Evolutionary conservation across 2,113 vertebrate species (phyloP), one percentile per base, ranked within the genome.

Genomic region (Platycercus adscitus): DNA sequence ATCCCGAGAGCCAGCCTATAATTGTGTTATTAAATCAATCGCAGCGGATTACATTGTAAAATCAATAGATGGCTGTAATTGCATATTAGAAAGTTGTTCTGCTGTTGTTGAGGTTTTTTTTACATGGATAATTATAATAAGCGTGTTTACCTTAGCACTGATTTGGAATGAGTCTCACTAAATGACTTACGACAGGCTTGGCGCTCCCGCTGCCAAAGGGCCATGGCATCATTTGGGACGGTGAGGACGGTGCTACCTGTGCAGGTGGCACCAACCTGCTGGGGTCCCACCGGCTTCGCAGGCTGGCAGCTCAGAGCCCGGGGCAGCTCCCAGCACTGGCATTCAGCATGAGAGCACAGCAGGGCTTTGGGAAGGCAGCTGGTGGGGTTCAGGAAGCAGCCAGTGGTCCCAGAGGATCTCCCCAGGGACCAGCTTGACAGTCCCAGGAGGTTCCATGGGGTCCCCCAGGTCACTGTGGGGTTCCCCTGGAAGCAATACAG

Each of bases 11-110:
- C 97, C 97, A 97, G 97, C 97, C 98, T 98, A 98, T 98, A 98
- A 98, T 98, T 97, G 98, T 98, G 98, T 98, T 99, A 99, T 99
- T 98, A 98, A 99, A 99, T 99, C 99, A 99, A 98, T 98, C 97
- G 97, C 96, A 97, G 97, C 97, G 98, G 98, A 99, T 99, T 99
- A 98, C 98, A 98, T 96, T 98, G 98, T 98, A 98, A 98, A 98
- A 99, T 99, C 99, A 98, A 99, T 99, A 98, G 93, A 96, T 96
- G 96, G 95, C 97, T 97, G 98, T 99, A 99, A 99, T 99, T 99
- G 99, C 98, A 98, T 99, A 99, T 99, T 99, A 99, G 98, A 98
- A 98, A 98, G 96, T 98, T 99, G 98, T 97, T 97, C 97, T 96
- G 93, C 96, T 97, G 91, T 96, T 97, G 97, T 97, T 97, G 96